phyloP scores from a whole-genome alignment of 2,888 invertebrate species.

The Linnaemya vulpina region DNA sequence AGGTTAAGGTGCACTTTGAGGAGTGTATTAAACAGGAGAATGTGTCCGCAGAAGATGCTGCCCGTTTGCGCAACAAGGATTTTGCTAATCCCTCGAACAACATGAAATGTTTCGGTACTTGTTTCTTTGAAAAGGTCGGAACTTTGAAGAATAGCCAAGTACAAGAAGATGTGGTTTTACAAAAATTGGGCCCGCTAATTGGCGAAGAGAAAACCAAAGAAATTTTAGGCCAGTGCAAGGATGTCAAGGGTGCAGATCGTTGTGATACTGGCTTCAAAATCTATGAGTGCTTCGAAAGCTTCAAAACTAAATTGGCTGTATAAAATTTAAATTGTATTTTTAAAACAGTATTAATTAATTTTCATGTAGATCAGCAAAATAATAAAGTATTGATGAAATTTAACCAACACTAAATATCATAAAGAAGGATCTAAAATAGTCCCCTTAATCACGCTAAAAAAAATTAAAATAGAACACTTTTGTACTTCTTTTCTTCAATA shows the following conservation, averaged over 20 bases:
- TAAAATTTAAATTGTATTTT: background rate
- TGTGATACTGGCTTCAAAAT: slow-evolving; percentile 78
- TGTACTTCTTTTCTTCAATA: no score
- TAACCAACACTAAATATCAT: no score
- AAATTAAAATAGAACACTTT: no score
- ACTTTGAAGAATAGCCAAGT: slow-evolving; percentile 77
- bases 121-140: slow-evolving; percentile 79
- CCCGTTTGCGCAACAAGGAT: slow-evolving; percentile 75
- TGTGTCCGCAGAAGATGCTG: slow-evolving; percentile 74
- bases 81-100: slow-evolving; percentile 75
- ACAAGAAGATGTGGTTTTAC: slow-evolving; percentile 73
- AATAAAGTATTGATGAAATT: no score
- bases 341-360: no score
- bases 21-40: slow-evolving; percentile 75
- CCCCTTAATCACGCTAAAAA: no score
- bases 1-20: slow-evolving; percentile 73
- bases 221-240: slow-evolving; percentile 55
- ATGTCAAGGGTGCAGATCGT: slow-evolving; percentile 74
- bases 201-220: slow-evolving; percentile 77
- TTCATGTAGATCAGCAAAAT: no score
- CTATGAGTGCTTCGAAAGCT: slow-evolving; percentile 75
- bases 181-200: slow-evolving; percentile 74
- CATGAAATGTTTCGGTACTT: slow-evolving; percentile 79
- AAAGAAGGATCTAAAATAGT: no score
- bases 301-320: slow-evolving; percentile 62